Conservation (phyloP, 2,888 invertebrate species). For the Nemapogon koenigi region DNA sequence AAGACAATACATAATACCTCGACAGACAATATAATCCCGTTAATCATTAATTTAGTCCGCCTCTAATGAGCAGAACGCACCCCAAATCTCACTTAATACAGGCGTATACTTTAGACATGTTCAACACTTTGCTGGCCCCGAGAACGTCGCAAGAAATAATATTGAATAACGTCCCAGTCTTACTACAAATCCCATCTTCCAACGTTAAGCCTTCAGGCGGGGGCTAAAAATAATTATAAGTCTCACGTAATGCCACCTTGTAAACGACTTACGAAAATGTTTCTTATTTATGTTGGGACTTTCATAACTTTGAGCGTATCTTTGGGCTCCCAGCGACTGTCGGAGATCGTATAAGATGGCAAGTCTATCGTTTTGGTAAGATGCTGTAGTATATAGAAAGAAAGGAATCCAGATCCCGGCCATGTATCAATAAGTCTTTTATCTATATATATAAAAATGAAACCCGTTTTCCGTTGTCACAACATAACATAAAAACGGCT, state of each 20-base stretch:
- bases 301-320: no score
- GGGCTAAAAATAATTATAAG: constrained; percentile 47
- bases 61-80: neutral
- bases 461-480: no score
- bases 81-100: neutral
- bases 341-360: no score
- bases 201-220: constrained; percentile 44
- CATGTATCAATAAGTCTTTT: no score
- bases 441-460: no score
- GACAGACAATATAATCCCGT: neutral
- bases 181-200: constrained; percentile 51
- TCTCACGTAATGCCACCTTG: constrained; percentile 13
- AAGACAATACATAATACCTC: neutral
- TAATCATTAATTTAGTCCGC: constrained; percentile 2
- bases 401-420: no score
- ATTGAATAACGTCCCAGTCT: constrained; percentile 51
- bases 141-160: constrained; percentile 31
- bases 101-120: neutral
- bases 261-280: no score
- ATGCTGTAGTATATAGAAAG: no score
- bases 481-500: no score
- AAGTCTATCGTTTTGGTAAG: no score
- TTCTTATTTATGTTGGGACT: no score
- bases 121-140: neutral
- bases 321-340: no score